These are phyloP conservation scores for Rhopilema esculentum DNA, from an alignment of 30 jellyfish, hydroid and myxozoan species.

Conservation along the genomic window DNA sequence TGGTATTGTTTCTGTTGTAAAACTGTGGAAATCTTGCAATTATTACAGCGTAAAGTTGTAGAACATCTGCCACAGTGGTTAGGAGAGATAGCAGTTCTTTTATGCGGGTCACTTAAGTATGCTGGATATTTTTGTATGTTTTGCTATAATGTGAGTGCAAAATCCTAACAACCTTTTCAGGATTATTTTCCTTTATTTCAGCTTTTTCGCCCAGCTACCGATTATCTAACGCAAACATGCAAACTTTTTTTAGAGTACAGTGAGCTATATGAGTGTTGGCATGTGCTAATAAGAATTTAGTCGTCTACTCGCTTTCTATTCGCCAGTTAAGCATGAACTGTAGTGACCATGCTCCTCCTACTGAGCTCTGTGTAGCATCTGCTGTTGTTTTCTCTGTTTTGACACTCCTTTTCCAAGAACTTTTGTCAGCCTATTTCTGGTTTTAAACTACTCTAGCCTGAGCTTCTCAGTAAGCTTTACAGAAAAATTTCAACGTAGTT, in stretches of 20 bases:
- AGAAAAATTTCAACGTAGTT: too few species aligned
- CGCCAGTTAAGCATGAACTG: background rate
- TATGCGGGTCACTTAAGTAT: background rate
- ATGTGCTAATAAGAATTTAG: background rate
- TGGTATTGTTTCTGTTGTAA: background rate
- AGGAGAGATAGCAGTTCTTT: background rate
- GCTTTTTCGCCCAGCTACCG: background rate
- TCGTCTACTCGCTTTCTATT: background rate
- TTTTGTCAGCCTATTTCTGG: too few species aligned
- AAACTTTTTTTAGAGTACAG: background rate
- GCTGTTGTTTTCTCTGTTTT: too few species aligned
- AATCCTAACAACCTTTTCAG: background rate
- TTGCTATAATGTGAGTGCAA: background rate
- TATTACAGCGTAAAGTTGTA: background rate
- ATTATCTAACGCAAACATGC: background rate
- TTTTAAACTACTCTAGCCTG: too few species aligned
- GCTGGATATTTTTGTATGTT: conserved; percentile 3
- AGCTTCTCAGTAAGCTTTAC: too few species aligned
- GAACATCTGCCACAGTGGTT: background rate
- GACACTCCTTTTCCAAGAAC: too few species aligned
- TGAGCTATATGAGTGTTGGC: background rate
- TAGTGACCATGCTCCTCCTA: background rate
- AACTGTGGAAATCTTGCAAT: background rate
- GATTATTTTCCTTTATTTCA: background rate
- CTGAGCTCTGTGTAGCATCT: too few species aligned